Evolutionary conservation across 1,140 invertebrate genomes (phyloP), one percentile per base, ranked within the genome.

Genomic region (Mizuhopecten yessoensis): DNA sequence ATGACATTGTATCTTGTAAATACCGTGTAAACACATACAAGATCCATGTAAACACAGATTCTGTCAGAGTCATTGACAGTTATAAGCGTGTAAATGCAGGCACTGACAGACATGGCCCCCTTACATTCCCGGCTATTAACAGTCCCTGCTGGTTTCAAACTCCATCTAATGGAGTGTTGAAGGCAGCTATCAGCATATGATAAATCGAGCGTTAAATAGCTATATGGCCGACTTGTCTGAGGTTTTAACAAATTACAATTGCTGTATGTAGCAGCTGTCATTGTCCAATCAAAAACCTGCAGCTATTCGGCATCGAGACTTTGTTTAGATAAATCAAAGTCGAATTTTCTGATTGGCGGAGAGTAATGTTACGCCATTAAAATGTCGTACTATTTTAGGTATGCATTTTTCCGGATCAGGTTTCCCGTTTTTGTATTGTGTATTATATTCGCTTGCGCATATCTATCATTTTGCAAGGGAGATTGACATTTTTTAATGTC

Each of bases 301-400:
- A 29, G 57, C 57, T 75, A 75, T 75, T 75, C n/a, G 57, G 57
- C 57, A 17, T 75, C n/a, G 23, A 7, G 23, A 75, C 17, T n/a
- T 75, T 75, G 57, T 11, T 29, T n/a, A 75, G 57, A 75, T 75
- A 75, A 75, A 75, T 75, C 57, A 75, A 75, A 75, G 57, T 75
- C 57, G 57, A 29, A 75, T 75, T 29, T 29, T 75, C n/a, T 75
- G 57, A 75, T 75, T 75, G 57, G 57, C 57, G 1, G 15, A 75
- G 57, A 75, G 57, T 75, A 29, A 0, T 75, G 57, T 75, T 75
- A 75, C 57, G 23, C 57, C 57, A 75, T 75, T 75, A 75, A 75
- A 75, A 75, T 75, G 57, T 75, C 57, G 57, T n/a, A 75, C 29
- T 29, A 75, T 75, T 75, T 88, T 34, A 90, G 90, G 90, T 45